Percentiles rank a stretch among this genome's conserved stretches.
Conservation (phyloP, 2,888 invertebrate species). For the Dynastes hyllus region DNA sequence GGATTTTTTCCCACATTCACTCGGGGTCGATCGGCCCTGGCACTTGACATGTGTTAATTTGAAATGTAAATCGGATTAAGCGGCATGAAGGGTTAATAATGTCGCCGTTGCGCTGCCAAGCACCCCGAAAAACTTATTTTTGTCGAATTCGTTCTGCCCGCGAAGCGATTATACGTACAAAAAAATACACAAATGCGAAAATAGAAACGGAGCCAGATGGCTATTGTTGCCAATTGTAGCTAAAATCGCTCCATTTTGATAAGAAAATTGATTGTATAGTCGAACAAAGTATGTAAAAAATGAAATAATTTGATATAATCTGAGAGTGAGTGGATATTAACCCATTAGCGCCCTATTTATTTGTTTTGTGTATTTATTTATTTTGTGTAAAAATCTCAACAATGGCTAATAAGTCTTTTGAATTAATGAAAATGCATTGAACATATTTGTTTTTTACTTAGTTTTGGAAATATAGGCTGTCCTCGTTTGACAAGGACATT, state of each 20-base stretch:
- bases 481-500: too few relatives aligned
- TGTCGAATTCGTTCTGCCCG: constrained; percentile 14
- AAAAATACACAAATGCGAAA: background rate
- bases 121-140: constrained; percentile 15
- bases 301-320: too few relatives aligned
- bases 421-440: too few relatives aligned
- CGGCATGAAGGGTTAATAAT: constrained; percentile 47
- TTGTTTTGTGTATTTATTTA: too few relatives aligned
- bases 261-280: too few relatives aligned
- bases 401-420: too few relatives aligned
- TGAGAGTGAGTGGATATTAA: too few relatives aligned
- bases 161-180: background rate
- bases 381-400: too few relatives aligned
- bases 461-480: too few relatives aligned
- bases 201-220: constrained; percentile 24
- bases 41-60: constrained; percentile 54
- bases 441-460: too few relatives aligned
- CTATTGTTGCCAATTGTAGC: background rate
- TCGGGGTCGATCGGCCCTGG: background rate
- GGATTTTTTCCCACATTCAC: constrained; percentile 25
- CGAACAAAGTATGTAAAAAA: too few relatives aligned
- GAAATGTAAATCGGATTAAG: constrained; percentile 52
- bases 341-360: too few relatives aligned
- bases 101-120: constrained; percentile 36
- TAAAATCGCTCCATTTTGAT: background rate